Evolutionary conservation across 2,113 vertebrate genomes (phyloP).

Genomic region (Microcebus tavaratra): DNA sequence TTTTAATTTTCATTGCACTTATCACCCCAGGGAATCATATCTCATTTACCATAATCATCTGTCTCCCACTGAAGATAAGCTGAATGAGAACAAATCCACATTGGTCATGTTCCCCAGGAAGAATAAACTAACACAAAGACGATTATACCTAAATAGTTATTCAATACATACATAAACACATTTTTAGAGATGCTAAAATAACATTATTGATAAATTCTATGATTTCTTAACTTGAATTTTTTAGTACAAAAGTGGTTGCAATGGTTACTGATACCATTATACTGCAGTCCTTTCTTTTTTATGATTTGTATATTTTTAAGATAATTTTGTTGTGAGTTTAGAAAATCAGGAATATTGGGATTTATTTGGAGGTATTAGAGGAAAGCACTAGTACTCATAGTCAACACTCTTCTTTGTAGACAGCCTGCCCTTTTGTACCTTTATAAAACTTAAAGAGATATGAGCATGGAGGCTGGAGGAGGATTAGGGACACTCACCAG

Average conservation of each 20-base stretch:
- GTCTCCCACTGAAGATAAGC: neutral
- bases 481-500: neutral
- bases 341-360: neutral
- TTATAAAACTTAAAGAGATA: neutral
- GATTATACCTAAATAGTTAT: neutral
- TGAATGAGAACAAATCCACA: neutral
- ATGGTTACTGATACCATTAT: neutral
- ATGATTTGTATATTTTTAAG: neutral
- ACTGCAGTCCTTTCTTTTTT: neutral
- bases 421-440: neutral
- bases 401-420: neutral
- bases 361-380: neutral
- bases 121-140: neutral
- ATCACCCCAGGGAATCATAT: neutral
- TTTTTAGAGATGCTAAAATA: neutral
- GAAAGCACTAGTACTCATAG: neutral
- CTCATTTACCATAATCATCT: neutral
- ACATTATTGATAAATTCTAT: neutral
- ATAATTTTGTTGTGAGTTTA: neutral
- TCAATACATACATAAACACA: neutral
- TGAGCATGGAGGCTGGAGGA: neutral
- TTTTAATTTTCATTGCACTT: neutral
- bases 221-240: neutral
- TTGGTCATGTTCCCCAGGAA: neutral
- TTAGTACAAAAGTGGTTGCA: neutral